phyloP scores from a whole-genome alignment of 2,797 vertebrate species.

The Carapus acus region DNA sequence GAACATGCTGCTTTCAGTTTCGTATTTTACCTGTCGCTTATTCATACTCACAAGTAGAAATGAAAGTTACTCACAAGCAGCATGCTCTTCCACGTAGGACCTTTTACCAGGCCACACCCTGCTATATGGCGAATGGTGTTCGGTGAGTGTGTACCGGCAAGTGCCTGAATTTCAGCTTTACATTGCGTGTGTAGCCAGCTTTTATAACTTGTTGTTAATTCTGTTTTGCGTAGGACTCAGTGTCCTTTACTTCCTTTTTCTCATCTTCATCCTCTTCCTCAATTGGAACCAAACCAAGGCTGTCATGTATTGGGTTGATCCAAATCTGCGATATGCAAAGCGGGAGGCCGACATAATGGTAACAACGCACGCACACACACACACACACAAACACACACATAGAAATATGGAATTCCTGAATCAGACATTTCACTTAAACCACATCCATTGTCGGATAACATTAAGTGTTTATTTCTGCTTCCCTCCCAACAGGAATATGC shows the following conservation, averaged over 20 bases:
- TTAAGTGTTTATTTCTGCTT: too few species aligned
- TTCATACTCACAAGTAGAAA: too few species aligned
- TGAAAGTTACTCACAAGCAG: too few species aligned
- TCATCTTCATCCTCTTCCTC: slow-evolving; percentile 90
- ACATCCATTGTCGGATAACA: too few species aligned
- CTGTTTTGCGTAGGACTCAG: slow-evolving; percentile 78
- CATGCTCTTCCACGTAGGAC: slow-evolving; percentile 65
- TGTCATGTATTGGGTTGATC: slow-evolving; percentile 93
- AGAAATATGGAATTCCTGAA: too few species aligned
- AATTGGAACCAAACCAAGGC: slow-evolving; percentile 92
- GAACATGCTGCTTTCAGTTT: too few species aligned
- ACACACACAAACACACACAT: too few species aligned
- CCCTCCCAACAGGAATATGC: slow-evolving; percentile 83
- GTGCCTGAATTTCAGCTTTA: background rate
- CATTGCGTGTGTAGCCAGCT: background rate
- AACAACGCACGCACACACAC: slow-evolving; percentile 22
- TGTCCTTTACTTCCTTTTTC: slow-evolving; percentile 94
- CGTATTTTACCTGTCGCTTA: too few species aligned
- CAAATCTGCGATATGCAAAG: slow-evolving; percentile 86
- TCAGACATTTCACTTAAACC: background rate
- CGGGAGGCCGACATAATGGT: slow-evolving; percentile 94
- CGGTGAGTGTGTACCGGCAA: slow-evolving; percentile 71
- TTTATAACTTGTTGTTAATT: background rate
- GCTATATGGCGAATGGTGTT: slow-evolving; percentile 93
- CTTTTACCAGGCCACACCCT: slow-evolving; percentile 88